Conservation (phyloP, 2,113 vertebrate species). For the Tyrannus savana region DNA sequence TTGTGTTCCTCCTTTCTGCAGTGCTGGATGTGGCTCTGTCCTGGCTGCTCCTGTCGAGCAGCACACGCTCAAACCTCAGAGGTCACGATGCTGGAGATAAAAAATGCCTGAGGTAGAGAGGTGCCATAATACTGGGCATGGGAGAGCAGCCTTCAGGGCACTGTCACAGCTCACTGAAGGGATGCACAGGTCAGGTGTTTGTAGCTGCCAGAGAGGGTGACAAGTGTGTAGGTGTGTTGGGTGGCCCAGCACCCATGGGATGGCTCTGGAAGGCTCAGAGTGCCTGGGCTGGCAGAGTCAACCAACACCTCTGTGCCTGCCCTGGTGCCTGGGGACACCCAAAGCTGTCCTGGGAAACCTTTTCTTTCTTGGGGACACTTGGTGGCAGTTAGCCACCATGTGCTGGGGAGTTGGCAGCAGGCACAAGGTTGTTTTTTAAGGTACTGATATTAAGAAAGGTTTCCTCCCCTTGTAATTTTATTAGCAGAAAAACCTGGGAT, state of each 20-base stretch:
- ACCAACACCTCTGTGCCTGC: not conserved
- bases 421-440: not conserved
- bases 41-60: not conserved
- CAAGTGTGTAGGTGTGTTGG: not conserved
- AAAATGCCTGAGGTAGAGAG: accelerated
- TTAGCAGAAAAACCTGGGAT: not conserved
- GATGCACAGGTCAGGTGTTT: not conserved
- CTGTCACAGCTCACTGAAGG: not conserved
- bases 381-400: accelerated
- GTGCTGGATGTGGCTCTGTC: not conserved
- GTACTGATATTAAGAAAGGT: not conserved
- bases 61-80: not conserved
- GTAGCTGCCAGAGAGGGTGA: not conserved
- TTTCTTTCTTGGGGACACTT: not conserved
- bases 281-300: not conserved
- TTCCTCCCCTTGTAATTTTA: not conserved
- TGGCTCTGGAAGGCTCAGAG: not conserved
- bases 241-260: accelerated
- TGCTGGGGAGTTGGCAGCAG: not conserved
- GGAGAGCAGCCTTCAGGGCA: not conserved
- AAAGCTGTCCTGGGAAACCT: not conserved
- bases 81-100: not conserved
- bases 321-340: not conserved
- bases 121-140: not conserved
- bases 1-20: not conserved